phyloP scores from a whole-genome alignment of 1,140 invertebrate species.

The Copidosoma floridanum region DNA sequence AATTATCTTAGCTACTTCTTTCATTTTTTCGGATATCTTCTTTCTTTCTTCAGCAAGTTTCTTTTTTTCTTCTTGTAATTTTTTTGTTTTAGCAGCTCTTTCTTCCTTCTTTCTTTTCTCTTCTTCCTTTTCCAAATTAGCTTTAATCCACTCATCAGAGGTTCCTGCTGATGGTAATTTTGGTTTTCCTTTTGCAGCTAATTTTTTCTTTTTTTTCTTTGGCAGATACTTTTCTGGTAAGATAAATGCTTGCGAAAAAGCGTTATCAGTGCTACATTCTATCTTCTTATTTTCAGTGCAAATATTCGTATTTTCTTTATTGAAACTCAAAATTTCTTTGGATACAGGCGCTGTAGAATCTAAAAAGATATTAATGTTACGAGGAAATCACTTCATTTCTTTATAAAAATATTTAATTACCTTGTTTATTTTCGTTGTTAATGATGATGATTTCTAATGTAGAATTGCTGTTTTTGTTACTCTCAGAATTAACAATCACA shows the following conservation, averaged over 20 bases:
- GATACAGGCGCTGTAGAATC: no score
- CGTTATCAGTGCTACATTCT: no score
- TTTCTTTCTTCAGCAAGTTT: constrained; percentile 12
- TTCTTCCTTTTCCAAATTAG: constrained; percentile 3
- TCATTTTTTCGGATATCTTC: constrained; percentile 14
- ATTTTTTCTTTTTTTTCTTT: constrained; percentile 16
- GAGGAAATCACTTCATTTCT: no score
- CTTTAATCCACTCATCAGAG: constrained; percentile 6
- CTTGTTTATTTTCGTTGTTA: no score
- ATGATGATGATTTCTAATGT: no score
- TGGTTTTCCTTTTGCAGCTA: constrained; percentile 1
- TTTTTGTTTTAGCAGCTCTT: constrained; percentile 2
- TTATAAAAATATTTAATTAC: no score
- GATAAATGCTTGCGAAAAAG: constrained; percentile 14
- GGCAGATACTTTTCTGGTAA: constrained; percentile 14
- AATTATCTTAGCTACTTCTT: constrained; percentile 12
- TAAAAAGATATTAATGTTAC: no score
- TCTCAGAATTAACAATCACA: no score
- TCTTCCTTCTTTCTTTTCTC: constrained; percentile 8
- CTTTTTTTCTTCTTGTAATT: constrained; percentile 12
- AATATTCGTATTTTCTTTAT: no score
- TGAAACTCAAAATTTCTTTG: no score
- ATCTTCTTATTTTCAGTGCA: no score
- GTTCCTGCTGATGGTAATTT: constrained; percentile 13
- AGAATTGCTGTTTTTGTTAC: no score